These are phyloP conservation scores for Pachymerium ferrugineum DNA, from an alignment of 2,888 invertebrate genomes.

Conservation along the genomic window DNA sequence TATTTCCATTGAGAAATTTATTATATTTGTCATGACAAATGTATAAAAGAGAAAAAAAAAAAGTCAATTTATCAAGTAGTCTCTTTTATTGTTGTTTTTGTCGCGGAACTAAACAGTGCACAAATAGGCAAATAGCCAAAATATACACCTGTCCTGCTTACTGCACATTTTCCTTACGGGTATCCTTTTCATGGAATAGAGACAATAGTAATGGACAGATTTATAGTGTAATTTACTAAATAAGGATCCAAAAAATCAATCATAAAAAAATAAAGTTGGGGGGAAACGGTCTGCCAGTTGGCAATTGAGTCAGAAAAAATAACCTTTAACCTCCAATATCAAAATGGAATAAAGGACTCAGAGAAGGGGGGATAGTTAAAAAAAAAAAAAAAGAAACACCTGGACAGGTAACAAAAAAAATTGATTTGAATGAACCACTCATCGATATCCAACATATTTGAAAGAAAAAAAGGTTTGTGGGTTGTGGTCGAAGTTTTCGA, in stretches of 20 bases:
- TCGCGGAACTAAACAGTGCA: too few relatives aligned
- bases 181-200: too few relatives aligned
- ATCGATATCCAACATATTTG: background rate
- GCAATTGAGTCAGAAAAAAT: constrained; percentile 5
- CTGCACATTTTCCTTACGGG: too few relatives aligned
- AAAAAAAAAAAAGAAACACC: constrained; percentile 19
- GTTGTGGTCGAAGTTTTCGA: background rate
- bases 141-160: too few relatives aligned
- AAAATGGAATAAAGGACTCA: constrained; percentile 16
- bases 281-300: background rate
- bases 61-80: constrained; percentile 13
- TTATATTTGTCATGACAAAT: background rate
- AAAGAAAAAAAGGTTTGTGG: background rate
- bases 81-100: background rate
- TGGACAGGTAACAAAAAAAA: constrained; percentile 12
- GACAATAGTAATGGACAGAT: too few relatives aligned
- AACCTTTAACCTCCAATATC: background rate
- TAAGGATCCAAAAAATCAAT: background rate
- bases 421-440: background rate
- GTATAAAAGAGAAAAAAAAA: background rate
- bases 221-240: too few relatives aligned
- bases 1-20: background rate
- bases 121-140: background rate
- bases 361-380: background rate
- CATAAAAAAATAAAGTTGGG: too few relatives aligned